A percentile compares a stretch with the other conserved stretches of the same genome.
Evolutionary conservation across 1,140 invertebrate genomes (phyloP).

Genomic region (Heterodera schachtii): DNA sequence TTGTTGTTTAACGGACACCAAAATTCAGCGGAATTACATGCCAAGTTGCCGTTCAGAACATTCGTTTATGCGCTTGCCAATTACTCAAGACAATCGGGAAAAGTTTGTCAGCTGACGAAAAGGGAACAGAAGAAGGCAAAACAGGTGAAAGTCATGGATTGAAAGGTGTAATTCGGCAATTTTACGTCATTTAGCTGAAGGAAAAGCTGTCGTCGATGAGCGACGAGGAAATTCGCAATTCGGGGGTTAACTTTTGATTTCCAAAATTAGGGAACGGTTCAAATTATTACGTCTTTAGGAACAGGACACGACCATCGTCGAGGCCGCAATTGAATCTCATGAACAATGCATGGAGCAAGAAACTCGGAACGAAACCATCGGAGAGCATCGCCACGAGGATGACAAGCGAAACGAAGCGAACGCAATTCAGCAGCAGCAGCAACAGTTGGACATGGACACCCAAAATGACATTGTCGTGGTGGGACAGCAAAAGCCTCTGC

Average conservation of each 20-base stretch:
- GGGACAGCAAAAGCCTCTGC: not conserved
- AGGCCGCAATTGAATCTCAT: not conserved
- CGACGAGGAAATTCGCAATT: not conserved
- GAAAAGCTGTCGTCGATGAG: not conserved
- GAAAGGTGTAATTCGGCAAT: not conserved
- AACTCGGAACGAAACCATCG: not conserved
- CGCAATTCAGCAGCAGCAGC: not conserved
- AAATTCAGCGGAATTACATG: not conserved
- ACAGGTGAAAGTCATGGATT: not conserved
- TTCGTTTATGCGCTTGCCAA: not conserved
- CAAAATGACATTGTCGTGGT: not conserved
- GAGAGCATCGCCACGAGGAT: no score
- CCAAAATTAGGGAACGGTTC: not conserved
- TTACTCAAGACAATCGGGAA: not conserved
- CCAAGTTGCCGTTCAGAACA: not conserved
- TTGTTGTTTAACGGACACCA: not conserved
- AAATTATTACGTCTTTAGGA: not conserved
- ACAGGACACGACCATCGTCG: not conserved
- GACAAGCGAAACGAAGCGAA: no score
- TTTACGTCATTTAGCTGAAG: not conserved
- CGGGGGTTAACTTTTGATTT: not conserved
- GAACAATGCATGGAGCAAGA: not conserved
- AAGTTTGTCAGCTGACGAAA: not conserved
- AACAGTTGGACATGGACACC: not conserved
- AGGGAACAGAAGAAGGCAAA: not conserved